Conservation (phyloP, 2,113 vertebrate genomes). For the Salvator merianae region DNA sequence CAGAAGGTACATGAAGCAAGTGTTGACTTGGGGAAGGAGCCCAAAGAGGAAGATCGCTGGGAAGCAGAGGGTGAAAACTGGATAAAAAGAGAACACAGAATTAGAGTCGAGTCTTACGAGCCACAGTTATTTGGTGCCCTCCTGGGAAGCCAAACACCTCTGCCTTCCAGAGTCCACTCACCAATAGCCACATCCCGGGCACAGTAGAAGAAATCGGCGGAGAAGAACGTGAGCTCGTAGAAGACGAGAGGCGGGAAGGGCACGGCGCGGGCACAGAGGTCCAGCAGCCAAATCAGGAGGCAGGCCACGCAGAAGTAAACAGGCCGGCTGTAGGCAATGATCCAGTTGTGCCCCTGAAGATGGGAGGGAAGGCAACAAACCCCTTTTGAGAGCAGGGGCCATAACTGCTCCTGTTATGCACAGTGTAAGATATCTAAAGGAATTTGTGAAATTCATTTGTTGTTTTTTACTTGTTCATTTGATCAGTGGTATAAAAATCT, state of each 20-base stretch:
- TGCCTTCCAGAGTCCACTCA: conserved; percentile 36
- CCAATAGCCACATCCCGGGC: conserved; percentile 77
- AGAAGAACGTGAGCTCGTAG: conserved; percentile 78
- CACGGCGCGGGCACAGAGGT: conserved; percentile 72
- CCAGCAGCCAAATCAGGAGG: conserved; percentile 76
- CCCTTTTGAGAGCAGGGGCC: not conserved
- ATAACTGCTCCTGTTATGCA: too few relatives aligned
- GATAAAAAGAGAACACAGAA: not conserved
- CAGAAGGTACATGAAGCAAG: conserved; percentile 91
- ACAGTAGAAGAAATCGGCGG: conserved; percentile 74
- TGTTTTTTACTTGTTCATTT: too few relatives aligned
- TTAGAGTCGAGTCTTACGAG: not conserved
- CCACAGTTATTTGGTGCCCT: not conserved
- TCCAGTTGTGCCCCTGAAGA: conserved; percentile 80
- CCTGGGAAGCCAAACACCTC: too few relatives aligned
- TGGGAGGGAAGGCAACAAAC: not conserved
- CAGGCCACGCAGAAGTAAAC: conserved; percentile 82
- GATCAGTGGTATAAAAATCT: too few relatives aligned
- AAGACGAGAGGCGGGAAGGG: conserved; percentile 72
- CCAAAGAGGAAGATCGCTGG: conserved; percentile 89
- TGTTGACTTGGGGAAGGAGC: conserved; percentile 91
- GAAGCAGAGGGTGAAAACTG: conserved; percentile 90
- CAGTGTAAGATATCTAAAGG: not conserved
- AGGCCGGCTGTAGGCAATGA: conserved; percentile 81
- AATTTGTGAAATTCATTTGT: too few relatives aligned